Evolutionary conservation across 2,888 invertebrate genomes (phyloP).

Genomic region (Aricia artaxerxes): DNA sequence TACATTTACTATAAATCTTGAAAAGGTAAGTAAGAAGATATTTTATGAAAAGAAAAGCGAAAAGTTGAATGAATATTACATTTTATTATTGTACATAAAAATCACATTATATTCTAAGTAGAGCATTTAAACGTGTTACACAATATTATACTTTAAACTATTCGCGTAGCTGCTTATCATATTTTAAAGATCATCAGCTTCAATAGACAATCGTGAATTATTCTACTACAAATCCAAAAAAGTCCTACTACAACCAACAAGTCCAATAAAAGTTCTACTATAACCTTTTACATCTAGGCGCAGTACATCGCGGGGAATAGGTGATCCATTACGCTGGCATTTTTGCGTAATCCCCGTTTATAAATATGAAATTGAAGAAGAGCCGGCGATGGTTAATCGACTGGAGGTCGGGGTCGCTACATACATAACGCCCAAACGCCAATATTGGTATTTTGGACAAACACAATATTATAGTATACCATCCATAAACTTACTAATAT

Average conservation of each 20-base stretch:
- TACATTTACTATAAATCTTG: background rate
- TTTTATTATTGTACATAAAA: background rate
- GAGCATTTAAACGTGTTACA: too few relatives aligned
- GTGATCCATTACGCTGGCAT: constrained; percentile 80
- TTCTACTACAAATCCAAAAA: too few relatives aligned
- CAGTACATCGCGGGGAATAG: constrained; percentile 46
- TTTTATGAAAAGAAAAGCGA: background rate
- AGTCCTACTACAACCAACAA: background rate
- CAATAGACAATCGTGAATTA: too few relatives aligned
- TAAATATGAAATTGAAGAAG: constrained; percentile 81
- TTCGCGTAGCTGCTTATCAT: too few relatives aligned
- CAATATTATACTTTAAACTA: too few relatives aligned
- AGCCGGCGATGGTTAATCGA: constrained; percentile 79
- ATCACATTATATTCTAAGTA: too few relatives aligned
- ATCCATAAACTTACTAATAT: too few relatives aligned
- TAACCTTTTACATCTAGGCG: background rate
- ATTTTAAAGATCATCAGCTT: too few relatives aligned
- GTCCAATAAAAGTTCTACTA: background rate
- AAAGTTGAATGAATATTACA: background rate
- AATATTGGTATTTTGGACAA: background rate
- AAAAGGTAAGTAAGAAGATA: background rate
- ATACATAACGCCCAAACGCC: constrained; percentile 64
- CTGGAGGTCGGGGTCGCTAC: constrained; percentile 77
- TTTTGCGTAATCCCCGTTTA: constrained; percentile 81
- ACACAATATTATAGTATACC: too few relatives aligned